Conservation (phyloP, 1,140 invertebrate species). For the Sesamia nonagrioides region DNA sequence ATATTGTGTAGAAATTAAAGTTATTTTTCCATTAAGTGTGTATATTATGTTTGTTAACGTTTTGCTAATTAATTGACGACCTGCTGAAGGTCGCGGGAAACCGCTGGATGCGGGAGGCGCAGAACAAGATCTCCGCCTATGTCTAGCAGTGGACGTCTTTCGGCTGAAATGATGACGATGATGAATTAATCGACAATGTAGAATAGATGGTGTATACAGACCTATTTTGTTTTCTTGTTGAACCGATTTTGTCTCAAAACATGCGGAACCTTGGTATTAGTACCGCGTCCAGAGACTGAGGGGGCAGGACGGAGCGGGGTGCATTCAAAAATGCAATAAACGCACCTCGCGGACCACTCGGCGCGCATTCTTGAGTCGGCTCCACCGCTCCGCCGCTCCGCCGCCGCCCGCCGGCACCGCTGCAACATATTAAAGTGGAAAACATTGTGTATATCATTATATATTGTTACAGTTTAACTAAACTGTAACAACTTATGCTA, state of each 20-base stretch:
- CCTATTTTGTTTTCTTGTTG: background rate
- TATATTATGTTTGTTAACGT: too few relatives aligned
- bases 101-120: too few relatives aligned
- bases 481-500: slow-evolving; percentile 9
- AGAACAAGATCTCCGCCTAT: too few relatives aligned
- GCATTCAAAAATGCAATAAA: slow-evolving; percentile 65
- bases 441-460: slow-evolving; percentile 43
- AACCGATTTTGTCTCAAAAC: background rate
- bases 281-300: background rate
- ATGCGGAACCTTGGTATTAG: background rate
- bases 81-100: too few relatives aligned
- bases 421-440: slow-evolving; percentile 43
- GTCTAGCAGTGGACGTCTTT: too few relatives aligned
- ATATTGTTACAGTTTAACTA: background rate
- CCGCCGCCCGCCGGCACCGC: slow-evolving; percentile 3
- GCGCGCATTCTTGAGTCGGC: slow-evolving; percentile 43
- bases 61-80: too few relatives aligned
- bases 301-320: background rate
- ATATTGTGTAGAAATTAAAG: too few relatives aligned
- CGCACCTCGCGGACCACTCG: slow-evolving; percentile 54
- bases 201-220: too few relatives aligned
- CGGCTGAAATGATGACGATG: too few relatives aligned
- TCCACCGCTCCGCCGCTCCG: slow-evolving; percentile 19
- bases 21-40: too few relatives aligned
- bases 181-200: too few relatives aligned